These are phyloP conservation scores for Aphodius sticticus DNA, from an alignment of 2,888 invertebrate species.

Conservation along the genomic window DNA sequence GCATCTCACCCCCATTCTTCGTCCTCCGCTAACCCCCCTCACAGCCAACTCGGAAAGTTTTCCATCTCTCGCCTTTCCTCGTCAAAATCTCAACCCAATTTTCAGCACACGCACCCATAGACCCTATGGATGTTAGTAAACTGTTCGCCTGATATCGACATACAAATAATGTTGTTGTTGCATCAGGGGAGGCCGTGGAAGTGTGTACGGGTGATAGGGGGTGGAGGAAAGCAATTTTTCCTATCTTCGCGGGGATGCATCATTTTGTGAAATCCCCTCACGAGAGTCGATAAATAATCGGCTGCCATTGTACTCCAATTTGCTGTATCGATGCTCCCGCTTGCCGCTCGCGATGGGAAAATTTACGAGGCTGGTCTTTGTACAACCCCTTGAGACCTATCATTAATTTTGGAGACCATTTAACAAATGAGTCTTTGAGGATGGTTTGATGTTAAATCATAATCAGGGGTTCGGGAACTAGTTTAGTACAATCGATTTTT, in stretches of 20 bases:
- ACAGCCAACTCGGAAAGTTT: not conserved
- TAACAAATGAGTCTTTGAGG: not conserved
- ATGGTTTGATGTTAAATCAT: not conserved
- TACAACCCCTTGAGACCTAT: not conserved
- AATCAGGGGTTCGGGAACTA: not conserved
- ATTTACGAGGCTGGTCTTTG: not conserved
- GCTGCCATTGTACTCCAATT: not conserved
- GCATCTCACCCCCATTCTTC: not conserved
- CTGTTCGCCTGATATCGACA: not conserved
- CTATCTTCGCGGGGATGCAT: not conserved
- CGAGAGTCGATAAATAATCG: not conserved
- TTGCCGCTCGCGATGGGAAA: not conserved
- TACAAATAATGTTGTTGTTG: slow-evolving; percentile 4
- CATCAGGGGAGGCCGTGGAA: not conserved
- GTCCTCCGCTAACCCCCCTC: not conserved
- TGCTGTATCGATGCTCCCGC: not conserved
- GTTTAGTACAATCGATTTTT: no score
- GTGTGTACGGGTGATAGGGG: not conserved
- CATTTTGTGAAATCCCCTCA: not conserved
- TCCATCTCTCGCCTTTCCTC: not conserved
- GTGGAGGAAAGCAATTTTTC: not conserved
- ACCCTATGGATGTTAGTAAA: not conserved
- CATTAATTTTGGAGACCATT: not conserved
- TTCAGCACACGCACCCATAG: not conserved
- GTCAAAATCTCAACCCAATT: not conserved